Conservation (phyloP, 1,140 invertebrate species). For the Ephestia elutella region DNA sequence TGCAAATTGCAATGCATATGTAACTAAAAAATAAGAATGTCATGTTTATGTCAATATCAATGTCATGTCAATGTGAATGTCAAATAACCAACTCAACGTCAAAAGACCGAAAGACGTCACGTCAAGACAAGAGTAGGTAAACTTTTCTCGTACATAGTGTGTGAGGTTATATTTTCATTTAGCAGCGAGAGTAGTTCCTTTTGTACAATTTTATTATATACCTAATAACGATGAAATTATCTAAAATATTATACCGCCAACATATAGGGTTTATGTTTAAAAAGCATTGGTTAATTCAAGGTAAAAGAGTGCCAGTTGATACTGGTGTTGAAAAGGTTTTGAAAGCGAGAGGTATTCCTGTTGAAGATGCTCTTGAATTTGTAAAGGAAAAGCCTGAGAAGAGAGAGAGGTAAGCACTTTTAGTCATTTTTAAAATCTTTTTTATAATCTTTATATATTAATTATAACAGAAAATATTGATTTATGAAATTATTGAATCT, state of each 20-base stretch:
- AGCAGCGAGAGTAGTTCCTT: too few relatives aligned
- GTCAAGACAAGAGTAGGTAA: too few relatives aligned
- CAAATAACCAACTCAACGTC: too few relatives aligned
- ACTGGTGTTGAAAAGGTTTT: slow-evolving; percentile 73
- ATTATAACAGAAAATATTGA: background rate
- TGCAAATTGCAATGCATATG: too few relatives aligned
- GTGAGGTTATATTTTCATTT: too few relatives aligned
- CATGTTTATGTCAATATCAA: too few relatives aligned
- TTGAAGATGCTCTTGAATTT: slow-evolving; percentile 75
- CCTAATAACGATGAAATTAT: slow-evolving; percentile 76
- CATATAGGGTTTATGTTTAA: slow-evolving; percentile 81
- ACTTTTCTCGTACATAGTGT: too few relatives aligned
- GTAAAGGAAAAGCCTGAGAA: slow-evolving; percentile 54
- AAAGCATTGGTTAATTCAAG: slow-evolving; percentile 79
- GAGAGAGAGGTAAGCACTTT: slow-evolving; percentile 34
- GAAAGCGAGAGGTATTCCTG: slow-evolving; percentile 67
- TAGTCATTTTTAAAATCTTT: background rate
- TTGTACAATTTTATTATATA: too few relatives aligned
- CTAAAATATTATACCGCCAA: slow-evolving; percentile 76
- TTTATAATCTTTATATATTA: too few relatives aligned
- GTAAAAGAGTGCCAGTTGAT: slow-evolving; percentile 73
- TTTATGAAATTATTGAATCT: slow-evolving; percentile 24
- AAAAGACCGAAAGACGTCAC: too few relatives aligned
- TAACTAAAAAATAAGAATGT: too few relatives aligned
- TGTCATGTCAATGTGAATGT: too few relatives aligned